These are phyloP conservation scores for Meloidogyne hapla DNA, from an alignment of 1,140 invertebrate genomes.

Conservation along the genomic window DNA sequence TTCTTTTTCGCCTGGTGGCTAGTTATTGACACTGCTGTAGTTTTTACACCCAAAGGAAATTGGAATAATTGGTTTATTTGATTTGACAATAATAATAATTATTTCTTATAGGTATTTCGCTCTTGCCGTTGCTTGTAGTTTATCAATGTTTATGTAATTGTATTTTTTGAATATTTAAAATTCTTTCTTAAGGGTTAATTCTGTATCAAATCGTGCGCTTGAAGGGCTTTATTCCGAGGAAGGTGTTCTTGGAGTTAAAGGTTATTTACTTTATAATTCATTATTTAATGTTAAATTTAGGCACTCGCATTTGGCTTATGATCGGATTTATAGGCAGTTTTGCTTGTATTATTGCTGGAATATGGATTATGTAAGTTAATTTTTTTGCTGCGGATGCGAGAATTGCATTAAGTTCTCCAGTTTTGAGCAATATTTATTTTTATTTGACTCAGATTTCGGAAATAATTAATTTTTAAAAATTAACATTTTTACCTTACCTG, in stretches of 20 bases:
- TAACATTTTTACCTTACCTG: too few relatives aligned
- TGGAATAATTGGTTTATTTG: conserved; percentile 67
- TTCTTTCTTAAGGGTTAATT: conserved; percentile 77
- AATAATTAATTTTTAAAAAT: too few relatives aligned
- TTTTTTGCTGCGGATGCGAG: too few relatives aligned
- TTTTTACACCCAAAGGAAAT: conserved; percentile 69
- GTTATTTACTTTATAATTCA: conserved; percentile 57
- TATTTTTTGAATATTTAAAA: not conserved
- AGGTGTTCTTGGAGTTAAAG: conserved; percentile 80
- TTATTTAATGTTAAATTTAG: conserved; percentile 64
- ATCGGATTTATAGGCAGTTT: conserved; percentile 93
- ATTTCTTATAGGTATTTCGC: conserved; percentile 74
- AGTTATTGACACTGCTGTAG: conserved; percentile 86
- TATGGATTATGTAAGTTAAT: conserved; percentile 87
- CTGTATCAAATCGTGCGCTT: conserved; percentile 89
- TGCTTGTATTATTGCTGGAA: conserved; percentile 86
- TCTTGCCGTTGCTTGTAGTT: conserved; percentile 87
- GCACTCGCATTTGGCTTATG: conserved; percentile 90
- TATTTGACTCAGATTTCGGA: too few relatives aligned
- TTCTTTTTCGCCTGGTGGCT: conserved; percentile 94
- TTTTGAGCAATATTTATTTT: too few relatives aligned
- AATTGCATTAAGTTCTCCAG: too few relatives aligned
- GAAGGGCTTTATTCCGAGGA: conserved; percentile 74
- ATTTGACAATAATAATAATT: not conserved
- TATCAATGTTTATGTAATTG: conserved; percentile 88